Evolutionary conservation across 2,888 invertebrate species (phyloP).

Genomic region (Strigamia crassipes): DNA sequence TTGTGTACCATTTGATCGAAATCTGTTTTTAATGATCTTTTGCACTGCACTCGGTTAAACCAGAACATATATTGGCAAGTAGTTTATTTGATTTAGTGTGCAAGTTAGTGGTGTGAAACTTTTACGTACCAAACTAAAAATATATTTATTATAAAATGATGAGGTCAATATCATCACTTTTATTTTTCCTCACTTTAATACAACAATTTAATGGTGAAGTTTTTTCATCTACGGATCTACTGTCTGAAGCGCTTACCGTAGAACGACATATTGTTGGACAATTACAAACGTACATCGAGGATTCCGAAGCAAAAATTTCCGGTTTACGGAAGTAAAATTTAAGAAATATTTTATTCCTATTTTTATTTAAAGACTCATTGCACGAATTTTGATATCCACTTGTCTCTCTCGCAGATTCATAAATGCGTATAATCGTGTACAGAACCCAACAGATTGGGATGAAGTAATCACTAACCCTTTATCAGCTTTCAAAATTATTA

Average conservation of each 20-base stretch:
- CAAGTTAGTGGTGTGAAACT: too few species aligned
- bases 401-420: constrained; percentile 44
- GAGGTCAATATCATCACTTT: background rate
- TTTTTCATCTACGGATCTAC: constrained; percentile 51
- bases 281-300: constrained; percentile 51
- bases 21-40: too few species aligned
- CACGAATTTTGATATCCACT: too few species aligned
- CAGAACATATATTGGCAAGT: too few species aligned
- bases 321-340: constrained; percentile 51
- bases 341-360: background rate
- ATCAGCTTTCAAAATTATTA: constrained; percentile 56
- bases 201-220: constrained; percentile 48
- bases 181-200: background rate
- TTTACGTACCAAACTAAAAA: too few species aligned
- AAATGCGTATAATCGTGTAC: constrained; percentile 43
- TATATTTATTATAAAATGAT: too few species aligned
- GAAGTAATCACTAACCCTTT: constrained; percentile 55
- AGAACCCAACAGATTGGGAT: constrained; percentile 48
- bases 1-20: too few species aligned
- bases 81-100: too few species aligned
- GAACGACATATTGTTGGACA: constrained; percentile 53
- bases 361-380: too few species aligned
- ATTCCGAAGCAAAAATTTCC: constrained; percentile 51
- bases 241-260: constrained; percentile 50
- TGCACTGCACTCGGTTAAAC: too few species aligned